Conservation (phyloP, 2,797 vertebrate species). For the Lepidocolaptes lacrymiger region DNA sequence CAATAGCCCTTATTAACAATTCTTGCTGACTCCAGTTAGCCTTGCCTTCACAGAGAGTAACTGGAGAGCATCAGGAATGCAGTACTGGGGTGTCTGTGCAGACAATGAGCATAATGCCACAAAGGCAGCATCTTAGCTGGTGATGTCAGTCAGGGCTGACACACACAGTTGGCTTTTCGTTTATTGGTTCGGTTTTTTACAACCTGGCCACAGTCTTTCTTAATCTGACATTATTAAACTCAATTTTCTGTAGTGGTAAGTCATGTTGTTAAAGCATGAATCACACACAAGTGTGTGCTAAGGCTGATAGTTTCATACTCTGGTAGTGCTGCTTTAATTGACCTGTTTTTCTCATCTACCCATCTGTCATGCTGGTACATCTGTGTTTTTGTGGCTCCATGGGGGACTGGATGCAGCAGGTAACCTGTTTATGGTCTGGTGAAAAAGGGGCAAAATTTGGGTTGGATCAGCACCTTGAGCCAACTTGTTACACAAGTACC, state of each 20-base stretch:
- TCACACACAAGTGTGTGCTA: neutral
- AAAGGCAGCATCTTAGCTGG: neutral
- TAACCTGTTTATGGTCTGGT: neutral
- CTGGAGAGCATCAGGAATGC: neutral
- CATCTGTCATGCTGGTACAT: neutral
- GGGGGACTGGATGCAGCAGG: neutral
- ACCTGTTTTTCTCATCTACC: neutral
- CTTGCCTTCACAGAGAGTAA: neutral
- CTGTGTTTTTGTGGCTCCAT: neutral
- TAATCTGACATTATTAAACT: neutral
- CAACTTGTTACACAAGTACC: neutral
- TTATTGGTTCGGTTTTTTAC: neutral
- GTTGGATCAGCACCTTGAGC: neutral
- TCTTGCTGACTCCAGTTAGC: slow-evolving; percentile 12
- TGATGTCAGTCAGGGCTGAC: neutral
- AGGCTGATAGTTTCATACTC: neutral
- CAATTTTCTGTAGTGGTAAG: neutral
- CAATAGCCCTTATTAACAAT: neutral
- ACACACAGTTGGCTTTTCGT: neutral
- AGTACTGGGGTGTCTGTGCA: neutral
- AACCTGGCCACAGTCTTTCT: neutral
- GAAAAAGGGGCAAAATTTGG: neutral
- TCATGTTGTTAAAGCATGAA: neutral
- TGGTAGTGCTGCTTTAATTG: neutral
- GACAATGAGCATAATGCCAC: neutral